Evolutionary conservation across 2,888 invertebrate genomes (phyloP).

Genomic region (Campaea margaritaria): DNA sequence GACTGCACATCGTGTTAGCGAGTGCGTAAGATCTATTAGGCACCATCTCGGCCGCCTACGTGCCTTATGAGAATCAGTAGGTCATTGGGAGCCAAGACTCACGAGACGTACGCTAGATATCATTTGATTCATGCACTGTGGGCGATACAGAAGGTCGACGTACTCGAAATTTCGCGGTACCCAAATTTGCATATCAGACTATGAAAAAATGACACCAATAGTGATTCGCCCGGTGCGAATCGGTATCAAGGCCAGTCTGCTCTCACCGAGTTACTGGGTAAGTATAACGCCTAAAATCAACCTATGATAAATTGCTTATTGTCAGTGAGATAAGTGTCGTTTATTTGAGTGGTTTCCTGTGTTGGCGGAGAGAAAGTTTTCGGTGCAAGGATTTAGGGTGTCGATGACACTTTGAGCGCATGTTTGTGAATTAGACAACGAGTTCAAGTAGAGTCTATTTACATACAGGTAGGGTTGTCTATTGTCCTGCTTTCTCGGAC

Average conservation of each 20-base stretch:
- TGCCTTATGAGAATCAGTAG: conserved; percentile 80
- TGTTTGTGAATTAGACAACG: conserved; percentile 33
- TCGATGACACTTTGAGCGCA: conserved; percentile 53
- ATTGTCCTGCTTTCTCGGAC: conserved; percentile 5
- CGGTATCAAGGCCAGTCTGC: conserved; percentile 82
- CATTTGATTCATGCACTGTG: conserved; percentile 75
- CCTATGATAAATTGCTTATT: conserved; percentile 83
- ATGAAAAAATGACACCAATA: conserved; percentile 80
- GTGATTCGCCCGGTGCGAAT: conserved; percentile 70
- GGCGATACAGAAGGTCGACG: conserved; percentile 81
- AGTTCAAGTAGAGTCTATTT: conserved; percentile 28
- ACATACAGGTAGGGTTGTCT: conserved; percentile 21
- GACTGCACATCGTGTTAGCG: conserved; percentile 46
- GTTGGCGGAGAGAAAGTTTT: conserved; percentile 77
- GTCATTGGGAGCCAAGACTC: conserved; percentile 72
- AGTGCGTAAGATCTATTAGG: conserved; percentile 49
- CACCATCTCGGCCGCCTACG: conserved; percentile 64
- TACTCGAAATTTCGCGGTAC: conserved; percentile 80
- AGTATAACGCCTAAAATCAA: conserved; percentile 82
- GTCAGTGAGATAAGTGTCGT: conserved; percentile 79
- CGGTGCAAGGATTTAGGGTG: conserved; percentile 67
- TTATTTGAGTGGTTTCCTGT: conserved; percentile 78
- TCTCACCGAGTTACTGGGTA: conserved; percentile 80
- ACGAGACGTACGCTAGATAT: conserved; percentile 62
- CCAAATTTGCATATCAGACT: conserved; percentile 81